Evolutionary conservation across 2,113 vertebrate genomes (phyloP).

Genomic region (Chauna torquata): DNA sequence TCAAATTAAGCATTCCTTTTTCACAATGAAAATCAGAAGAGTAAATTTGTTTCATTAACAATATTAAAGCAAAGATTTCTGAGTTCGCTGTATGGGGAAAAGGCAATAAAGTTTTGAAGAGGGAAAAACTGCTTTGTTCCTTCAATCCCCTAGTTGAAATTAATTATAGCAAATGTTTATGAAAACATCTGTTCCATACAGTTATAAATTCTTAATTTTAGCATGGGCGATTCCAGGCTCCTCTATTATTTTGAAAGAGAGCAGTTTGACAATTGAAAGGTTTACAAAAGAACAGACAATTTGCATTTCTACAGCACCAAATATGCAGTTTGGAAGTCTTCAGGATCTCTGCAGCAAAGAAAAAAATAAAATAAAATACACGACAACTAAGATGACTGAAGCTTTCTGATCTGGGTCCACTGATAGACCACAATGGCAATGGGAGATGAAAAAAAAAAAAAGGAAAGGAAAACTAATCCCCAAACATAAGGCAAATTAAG

Average conservation of each 20-base stretch:
- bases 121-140: slow-evolving; percentile 80
- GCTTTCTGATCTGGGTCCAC: background rate
- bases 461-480: background rate
- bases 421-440: background rate
- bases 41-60: slow-evolving; percentile 72
- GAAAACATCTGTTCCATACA: slow-evolving; percentile 85
- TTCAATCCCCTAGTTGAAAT: slow-evolving; percentile 83
- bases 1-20: slow-evolving; percentile 60
- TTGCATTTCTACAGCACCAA: slow-evolving; percentile 53
- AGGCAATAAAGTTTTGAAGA: slow-evolving; percentile 82
- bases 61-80: slow-evolving; percentile 74
- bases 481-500: background rate
- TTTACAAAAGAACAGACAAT: slow-evolving; percentile 63
- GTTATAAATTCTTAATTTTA: slow-evolving; percentile 85
- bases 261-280: slow-evolving; percentile 59
- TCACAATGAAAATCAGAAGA: slow-evolving; percentile 65
- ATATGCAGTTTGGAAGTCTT: slow-evolving; percentile 45
- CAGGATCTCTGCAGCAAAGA: background rate
- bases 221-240: slow-evolving; percentile 72
- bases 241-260: slow-evolving; percentile 72
- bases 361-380: background rate
- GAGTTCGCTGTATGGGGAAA: slow-evolving; percentile 71
- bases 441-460: background rate
- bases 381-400: background rate
- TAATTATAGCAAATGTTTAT: slow-evolving; percentile 88